Evolutionary conservation across 2,113 vertebrate genomes (phyloP).

Genomic region (Rhegmatorhina hoffmannsi): DNA sequence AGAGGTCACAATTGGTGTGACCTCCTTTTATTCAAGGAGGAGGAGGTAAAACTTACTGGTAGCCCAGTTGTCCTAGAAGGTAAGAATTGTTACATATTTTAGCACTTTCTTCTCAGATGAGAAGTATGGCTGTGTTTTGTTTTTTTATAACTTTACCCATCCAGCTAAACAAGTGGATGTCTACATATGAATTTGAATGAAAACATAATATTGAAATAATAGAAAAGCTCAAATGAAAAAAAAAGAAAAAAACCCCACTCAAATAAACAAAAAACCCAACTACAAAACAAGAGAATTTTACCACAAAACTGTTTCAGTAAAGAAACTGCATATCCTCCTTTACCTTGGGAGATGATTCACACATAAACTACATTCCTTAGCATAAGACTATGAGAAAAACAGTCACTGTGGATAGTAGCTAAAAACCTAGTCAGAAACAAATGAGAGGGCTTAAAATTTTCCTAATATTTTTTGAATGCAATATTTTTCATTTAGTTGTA

Average conservation of each 20-base stretch:
- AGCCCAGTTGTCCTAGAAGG: background rate
- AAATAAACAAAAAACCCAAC: background rate
- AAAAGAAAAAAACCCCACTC: fast-evolving
- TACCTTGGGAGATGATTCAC: background rate
- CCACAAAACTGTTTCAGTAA: background rate
- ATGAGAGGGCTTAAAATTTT: background rate
- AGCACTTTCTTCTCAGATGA: background rate
- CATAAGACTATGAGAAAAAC: background rate
- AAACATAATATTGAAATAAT: background rate
- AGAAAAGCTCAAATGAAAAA: background rate
- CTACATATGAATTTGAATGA: background rate
- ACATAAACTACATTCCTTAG: background rate
- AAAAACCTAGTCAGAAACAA: background rate
- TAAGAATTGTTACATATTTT: background rate
- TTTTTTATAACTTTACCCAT: background rate
- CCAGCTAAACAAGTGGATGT: background rate
- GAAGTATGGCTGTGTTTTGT: background rate
- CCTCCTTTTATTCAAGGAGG: background rate
- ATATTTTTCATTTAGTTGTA: background rate
- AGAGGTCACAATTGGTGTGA: background rate
- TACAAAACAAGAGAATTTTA: background rate
- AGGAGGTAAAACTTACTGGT: background rate
- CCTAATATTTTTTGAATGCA: background rate
- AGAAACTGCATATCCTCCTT: background rate
- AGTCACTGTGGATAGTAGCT: background rate